These are phyloP conservation scores for Tetropium fuscum DNA, from an alignment of 2,888 invertebrate species.

Conservation along the genomic window DNA sequence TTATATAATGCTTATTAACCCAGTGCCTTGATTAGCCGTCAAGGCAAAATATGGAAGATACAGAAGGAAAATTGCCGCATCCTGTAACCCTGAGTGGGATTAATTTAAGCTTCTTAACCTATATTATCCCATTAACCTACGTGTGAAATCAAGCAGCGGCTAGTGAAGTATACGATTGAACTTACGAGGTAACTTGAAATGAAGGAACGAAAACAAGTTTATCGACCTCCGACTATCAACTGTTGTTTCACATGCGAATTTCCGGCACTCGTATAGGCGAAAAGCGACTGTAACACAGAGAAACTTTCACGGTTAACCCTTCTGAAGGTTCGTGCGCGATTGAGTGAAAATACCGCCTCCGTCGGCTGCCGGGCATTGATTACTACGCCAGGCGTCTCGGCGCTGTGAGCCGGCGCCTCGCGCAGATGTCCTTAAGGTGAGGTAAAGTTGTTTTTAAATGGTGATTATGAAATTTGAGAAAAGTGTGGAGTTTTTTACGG, in stretches of 20 bases:
- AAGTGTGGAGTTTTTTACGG: neutral
- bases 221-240: slow-evolving; percentile 8
- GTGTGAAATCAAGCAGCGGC: neutral
- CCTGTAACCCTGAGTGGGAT: no score
- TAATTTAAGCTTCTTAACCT: no score
- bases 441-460: slow-evolving; percentile 8
- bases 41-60: no score
- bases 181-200: slow-evolving; percentile 1
- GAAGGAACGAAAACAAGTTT: slow-evolving; percentile 14
- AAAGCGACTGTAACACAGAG: neutral
- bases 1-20: no score
- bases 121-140: neutral
- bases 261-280: neutral
- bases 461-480: slow-evolving; percentile 4
- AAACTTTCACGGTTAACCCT: neutral
- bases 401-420: slow-evolving; percentile 5
- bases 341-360: slow-evolving; percentile 2
- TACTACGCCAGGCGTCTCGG: slow-evolving; percentile 10
- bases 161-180: neutral
- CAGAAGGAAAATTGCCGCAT: no score
- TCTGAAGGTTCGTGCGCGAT: slow-evolving; percentile 1
- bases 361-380: slow-evolving; percentile 14
- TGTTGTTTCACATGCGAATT: slow-evolving; percentile 7
- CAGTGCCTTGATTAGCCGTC: no score
- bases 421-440: slow-evolving; percentile 20